These are phyloP conservation scores for Teleiodes luculella DNA, from an alignment of 2,888 invertebrate species.

Conservation along the genomic window DNA sequence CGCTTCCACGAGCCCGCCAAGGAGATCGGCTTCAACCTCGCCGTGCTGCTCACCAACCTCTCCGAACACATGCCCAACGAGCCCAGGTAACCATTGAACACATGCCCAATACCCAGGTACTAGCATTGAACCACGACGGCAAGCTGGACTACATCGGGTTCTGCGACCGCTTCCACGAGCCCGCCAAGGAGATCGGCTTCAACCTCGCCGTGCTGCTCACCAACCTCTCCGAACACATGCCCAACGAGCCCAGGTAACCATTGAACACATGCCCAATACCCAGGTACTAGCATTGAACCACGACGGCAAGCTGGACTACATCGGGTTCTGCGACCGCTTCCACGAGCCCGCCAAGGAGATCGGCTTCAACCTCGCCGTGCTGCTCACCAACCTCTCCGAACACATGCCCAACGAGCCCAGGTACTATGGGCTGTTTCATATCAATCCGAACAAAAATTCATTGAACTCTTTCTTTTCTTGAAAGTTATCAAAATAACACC, in stretches of 20 bases:
- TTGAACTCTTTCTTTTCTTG: too few relatives aligned
- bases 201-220: conserved; percentile 98
- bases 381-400: conserved; percentile 98
- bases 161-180: conserved; percentile 99
- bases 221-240: conserved; percentile 99
- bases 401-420: conserved; percentile 99
- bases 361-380: conserved; percentile 98
- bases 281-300: too few relatives aligned
- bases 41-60: too few relatives aligned
- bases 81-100: conserved; percentile 85
- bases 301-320: conserved; percentile 99
- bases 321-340: conserved; percentile 98
- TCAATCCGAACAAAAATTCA: too few relatives aligned
- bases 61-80: conserved; percentile 94
- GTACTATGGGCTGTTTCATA: too few relatives aligned
- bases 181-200: conserved; percentile 99
- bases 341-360: conserved; percentile 99
- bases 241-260: conserved; percentile 97
- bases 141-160: conserved; percentile 99
- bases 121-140: too few relatives aligned
- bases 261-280: too few relatives aligned
- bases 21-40: too few relatives aligned
- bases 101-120: too few relatives aligned
- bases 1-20: too few relatives aligned
- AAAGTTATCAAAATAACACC: too few relatives aligned